A percentile compares a stretch with the other conserved stretches of the same genome.
phyloP scores from a whole-genome alignment of 2,888 invertebrate species.

The Eurois occulta region DNA sequence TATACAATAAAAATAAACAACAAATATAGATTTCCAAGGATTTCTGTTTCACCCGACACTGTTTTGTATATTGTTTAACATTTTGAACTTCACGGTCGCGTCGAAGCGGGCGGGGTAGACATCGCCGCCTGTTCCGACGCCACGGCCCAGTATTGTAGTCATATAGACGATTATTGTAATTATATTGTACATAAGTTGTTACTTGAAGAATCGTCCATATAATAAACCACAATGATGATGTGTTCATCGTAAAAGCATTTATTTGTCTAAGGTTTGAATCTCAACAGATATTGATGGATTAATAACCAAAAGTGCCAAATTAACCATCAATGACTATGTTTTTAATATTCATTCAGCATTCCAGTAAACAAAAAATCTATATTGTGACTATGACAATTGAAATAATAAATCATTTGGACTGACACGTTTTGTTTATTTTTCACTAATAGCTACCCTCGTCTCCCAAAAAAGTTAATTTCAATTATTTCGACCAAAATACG shows the following conservation, averaged over 20 bases:
- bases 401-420: conserved; percentile 88
- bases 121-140: conserved; percentile 3
- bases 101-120: conserved; percentile 1
- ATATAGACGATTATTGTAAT: conserved; percentile 79
- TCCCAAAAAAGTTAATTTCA: not conserved
- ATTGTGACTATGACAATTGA: conserved; percentile 79
- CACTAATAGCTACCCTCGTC: not conserved
- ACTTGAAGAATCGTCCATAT: conserved; percentile 82
- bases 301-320: conserved; percentile 85
- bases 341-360: conserved; percentile 82
- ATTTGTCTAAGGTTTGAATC: conserved; percentile 85
- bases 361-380: conserved; percentile 82
- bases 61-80: conserved; percentile 55
- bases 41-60: conserved; percentile 57
- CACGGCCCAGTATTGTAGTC: conserved; percentile 64
- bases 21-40: conserved; percentile 51
- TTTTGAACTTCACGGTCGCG: conserved; percentile 46
- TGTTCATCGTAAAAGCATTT: conserved; percentile 82
- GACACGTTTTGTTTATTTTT: conserved; percentile 72
- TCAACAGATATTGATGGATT: conserved; percentile 78
- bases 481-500: not conserved
- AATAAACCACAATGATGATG: conserved; percentile 65
- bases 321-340: conserved; percentile 76
- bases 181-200: conserved; percentile 88
- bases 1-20: conserved; percentile 50